Percentiles rank a stretch among this genome's conserved stretches.
Conservation (phyloP, 2,113 vertebrate genomes). For the Poeciliopsis retropinna region DNA sequence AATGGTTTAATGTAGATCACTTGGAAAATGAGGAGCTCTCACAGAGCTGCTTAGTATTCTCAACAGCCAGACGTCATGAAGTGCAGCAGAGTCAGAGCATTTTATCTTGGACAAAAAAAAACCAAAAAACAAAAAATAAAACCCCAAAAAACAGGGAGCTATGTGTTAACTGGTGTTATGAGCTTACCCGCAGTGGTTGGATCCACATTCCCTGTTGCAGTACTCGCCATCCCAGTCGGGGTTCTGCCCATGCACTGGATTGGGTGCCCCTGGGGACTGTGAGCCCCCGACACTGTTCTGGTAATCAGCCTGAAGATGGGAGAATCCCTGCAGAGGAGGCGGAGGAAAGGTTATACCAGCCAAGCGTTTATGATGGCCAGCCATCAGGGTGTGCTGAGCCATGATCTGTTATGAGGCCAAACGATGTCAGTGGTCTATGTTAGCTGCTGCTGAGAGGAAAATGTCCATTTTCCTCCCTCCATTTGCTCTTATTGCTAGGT, state of each 20-base stretch:
- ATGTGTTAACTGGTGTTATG: not conserved
- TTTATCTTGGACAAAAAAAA: not conserved
- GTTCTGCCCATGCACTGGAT: slow-evolving; percentile 84
- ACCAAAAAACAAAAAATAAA: not conserved
- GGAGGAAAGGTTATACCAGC: not conserved
- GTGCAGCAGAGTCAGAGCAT: slow-evolving; percentile 8
- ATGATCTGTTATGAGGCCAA: slow-evolving; percentile 21
- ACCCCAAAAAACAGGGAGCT: no score
- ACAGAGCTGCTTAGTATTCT: slow-evolving; percentile 48
- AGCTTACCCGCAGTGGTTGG: slow-evolving; percentile 93
- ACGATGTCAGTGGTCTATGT: slow-evolving; percentile 18
- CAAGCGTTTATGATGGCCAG: not conserved
- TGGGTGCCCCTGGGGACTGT: slow-evolving; percentile 91
- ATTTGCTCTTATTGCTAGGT: slow-evolving; percentile 16
- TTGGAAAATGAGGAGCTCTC: slow-evolving; percentile 65
- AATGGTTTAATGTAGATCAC: slow-evolving; percentile 56
- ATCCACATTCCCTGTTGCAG: slow-evolving; percentile 94
- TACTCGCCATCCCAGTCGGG: slow-evolving; percentile 94
- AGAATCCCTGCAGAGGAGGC: slow-evolving; percentile 85
- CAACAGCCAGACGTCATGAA: slow-evolving; percentile 17
- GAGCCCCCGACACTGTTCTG: slow-evolving; percentile 90
- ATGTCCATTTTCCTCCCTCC: not conserved
- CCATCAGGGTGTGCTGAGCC: slow-evolving; percentile 31
- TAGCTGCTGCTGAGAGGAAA: slow-evolving; percentile 4
- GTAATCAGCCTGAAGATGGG: slow-evolving; percentile 93